Percentiles rank a stretch among this genome's conserved stretches.
phyloP scores from a whole-genome alignment of 2,888 invertebrate species.

The Galeruca laticollis region DNA sequence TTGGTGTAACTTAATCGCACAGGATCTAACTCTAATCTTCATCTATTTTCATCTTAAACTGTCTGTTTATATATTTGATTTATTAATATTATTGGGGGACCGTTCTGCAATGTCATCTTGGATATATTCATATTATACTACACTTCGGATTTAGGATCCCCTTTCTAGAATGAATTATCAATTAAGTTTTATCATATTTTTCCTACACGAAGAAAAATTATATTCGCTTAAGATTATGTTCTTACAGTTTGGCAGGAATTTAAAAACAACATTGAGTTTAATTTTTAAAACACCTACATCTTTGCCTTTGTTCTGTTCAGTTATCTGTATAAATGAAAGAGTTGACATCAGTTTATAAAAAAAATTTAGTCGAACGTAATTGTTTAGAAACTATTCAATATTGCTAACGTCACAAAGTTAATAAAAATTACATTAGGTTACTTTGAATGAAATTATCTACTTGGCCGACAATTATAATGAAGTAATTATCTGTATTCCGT shows the following conservation, averaged over 20 bases:
- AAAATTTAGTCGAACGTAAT: no score
- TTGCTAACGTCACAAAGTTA: no score
- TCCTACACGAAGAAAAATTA: not conserved
- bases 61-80: constrained; percentile 2
- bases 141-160: constrained; percentile 1
- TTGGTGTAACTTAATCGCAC: not conserved
- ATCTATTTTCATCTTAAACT: not conserved
- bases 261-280: no score
- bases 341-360: no score
- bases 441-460: not conserved
- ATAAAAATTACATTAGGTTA: not conserved
- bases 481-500: not conserved
- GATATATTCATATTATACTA: constrained; percentile 1
- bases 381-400: no score
- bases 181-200: constrained; percentile 1
- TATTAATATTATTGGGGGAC: not conserved
- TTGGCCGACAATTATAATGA: not conserved
- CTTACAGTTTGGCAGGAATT: no score
- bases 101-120: not conserved
- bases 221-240: not conserved
- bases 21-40: not conserved
- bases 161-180: not conserved
- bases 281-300: no score
- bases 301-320: no score
- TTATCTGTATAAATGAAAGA: no score